phyloP scores from a whole-genome alignment of 2,797 vertebrate genomes.

The Myotis myotis region DNA sequence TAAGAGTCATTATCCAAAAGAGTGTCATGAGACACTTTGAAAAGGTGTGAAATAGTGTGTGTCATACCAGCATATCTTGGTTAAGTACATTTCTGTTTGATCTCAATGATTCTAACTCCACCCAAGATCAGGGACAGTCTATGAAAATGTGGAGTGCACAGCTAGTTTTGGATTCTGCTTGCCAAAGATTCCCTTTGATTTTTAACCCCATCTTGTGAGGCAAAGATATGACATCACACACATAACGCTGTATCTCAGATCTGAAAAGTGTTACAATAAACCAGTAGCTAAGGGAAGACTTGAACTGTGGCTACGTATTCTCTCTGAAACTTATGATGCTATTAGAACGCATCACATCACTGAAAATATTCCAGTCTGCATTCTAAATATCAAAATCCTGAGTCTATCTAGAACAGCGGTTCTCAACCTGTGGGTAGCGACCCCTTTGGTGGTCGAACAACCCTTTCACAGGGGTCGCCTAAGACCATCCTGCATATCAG shows the following conservation, averaged over 20 bases:
- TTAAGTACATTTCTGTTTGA: slow-evolving; percentile 65
- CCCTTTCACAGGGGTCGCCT: too few relatives aligned
- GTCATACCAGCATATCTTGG: slow-evolving; percentile 62
- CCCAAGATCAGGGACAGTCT: slow-evolving; percentile 23
- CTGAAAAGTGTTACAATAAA: slow-evolving; percentile 2
- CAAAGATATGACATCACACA: slow-evolving; percentile 58
- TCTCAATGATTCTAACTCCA: slow-evolving; percentile 26
- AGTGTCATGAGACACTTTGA: slow-evolving; percentile 63
- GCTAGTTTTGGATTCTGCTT: not conserved
- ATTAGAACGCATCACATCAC: not conserved
- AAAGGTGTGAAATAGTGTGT: slow-evolving; percentile 63
- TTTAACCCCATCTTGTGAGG: not conserved
- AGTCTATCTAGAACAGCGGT: slow-evolving; percentile 55
- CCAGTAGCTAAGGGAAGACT: not conserved
- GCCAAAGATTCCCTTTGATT: not conserved
- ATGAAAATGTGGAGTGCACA: not conserved
- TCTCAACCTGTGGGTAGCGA: too few relatives aligned
- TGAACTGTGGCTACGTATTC: not conserved
- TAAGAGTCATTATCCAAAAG: slow-evolving; percentile 57
- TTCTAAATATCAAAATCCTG: slow-evolving; percentile 50
- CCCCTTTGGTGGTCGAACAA: too few relatives aligned
- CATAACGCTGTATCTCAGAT: not conserved
- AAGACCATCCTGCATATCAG: too few relatives aligned
- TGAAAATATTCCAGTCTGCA: slow-evolving; percentile 28
- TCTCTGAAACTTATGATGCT: not conserved